Base-by-base conservation (phyloP, 2,113 vertebrate genomes). In the Gadus macrocephalus region DNA sequence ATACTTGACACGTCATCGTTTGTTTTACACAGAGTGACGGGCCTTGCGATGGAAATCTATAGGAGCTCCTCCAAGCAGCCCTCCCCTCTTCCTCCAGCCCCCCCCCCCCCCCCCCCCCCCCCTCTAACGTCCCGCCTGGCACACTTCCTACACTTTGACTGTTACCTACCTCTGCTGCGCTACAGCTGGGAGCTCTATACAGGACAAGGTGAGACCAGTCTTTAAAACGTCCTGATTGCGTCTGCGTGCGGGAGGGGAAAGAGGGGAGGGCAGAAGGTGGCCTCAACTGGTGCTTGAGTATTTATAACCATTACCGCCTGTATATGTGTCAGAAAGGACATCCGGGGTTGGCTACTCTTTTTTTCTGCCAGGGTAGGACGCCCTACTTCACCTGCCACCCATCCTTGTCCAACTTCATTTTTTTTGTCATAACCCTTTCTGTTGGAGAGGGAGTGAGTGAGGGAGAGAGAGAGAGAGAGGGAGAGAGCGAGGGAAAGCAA, bases 151-250 rank as follows among this genome's bases (percentile, higher is more conserved):
- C 74, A 61, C 22, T 28, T 80, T 69, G 77, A 73, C 81, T 72
- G 65, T 64, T 61, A 62, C 74, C 79, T 78, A 58, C 55, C 55
- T 58, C 9, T 60, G 16, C 58, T 38, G 60, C 62, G 61, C 72
- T 77, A 42, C 67, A 74, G 78, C 68, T 78, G 53, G 62, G 76
- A 49, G 42, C 11, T 80, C 68, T 73, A 88, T 85, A 68, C 84
- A 87, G 84, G 86, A 85, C 88, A 90, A 91, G 89, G 87, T 90
- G 87, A 91, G 76, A 72, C 74, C 83, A 87, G 86, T 83, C 88
- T 91, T 90, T 83, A 87, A 79, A 89, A 90, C 86, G 87, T 87
- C 82, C 59, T 68, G 68, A 79, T 87, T 86, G 76, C 42, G 42
- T 14, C 38, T 42, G 9, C 42, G 9, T 49, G 42, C 42, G 42